phyloP scores from a whole-genome alignment of 2,113 vertebrate species.

The Albula goreensis region DNA sequence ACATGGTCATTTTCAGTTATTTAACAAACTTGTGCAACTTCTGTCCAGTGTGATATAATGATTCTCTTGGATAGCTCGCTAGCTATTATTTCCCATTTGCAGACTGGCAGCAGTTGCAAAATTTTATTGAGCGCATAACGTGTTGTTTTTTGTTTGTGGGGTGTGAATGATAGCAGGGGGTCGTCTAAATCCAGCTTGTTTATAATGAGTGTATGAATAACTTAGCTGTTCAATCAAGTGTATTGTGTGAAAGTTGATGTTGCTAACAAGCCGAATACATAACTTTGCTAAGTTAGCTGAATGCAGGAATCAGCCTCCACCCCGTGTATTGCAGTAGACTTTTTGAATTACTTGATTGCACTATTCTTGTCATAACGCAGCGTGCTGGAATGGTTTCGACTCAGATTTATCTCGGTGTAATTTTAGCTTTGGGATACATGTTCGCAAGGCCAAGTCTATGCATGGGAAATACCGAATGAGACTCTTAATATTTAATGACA shows the following conservation, averaged over 20 bases:
- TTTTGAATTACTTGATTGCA: constrained; percentile 9
- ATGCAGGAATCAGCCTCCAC: background rate
- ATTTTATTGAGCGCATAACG: background rate
- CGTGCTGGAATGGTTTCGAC: background rate
- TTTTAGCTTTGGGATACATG: constrained; percentile 31
- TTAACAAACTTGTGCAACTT: background rate
- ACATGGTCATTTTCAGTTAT: background rate
- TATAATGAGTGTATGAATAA: background rate
- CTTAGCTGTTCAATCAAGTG: background rate
- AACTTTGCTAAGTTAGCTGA: too few species aligned
- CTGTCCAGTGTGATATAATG: background rate
- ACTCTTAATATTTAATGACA: constrained; percentile 30
- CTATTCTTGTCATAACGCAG: background rate
- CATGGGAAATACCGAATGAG: background rate
- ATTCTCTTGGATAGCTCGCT: background rate
- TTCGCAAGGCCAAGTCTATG: constrained; percentile 20
- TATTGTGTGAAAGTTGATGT: background rate
- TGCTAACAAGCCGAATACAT: background rate
- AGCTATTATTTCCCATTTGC: background rate
- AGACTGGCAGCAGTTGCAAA: background rate
- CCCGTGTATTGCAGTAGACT: background rate
- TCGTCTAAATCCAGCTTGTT: background rate
- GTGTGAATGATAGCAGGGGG: background rate
- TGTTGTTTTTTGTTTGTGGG: background rate
- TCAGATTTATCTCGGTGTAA: constrained; percentile 37